Evolutionary conservation across 2,797 vertebrate species (phyloP).

Genomic region (Eospalax fontanierii): DNA sequence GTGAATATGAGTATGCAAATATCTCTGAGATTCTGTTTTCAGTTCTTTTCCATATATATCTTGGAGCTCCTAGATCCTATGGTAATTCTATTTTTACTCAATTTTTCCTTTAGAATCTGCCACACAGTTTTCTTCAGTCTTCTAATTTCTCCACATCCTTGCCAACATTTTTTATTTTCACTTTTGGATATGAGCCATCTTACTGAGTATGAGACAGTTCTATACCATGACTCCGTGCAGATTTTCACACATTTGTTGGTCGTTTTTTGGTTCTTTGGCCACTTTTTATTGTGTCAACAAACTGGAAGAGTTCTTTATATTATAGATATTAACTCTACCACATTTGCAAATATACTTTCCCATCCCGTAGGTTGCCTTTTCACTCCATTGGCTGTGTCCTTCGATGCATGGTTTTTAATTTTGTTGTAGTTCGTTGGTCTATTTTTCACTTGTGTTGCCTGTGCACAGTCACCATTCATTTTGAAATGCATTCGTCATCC

Average conservation of each 20-base stretch:
- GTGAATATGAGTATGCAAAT: neutral
- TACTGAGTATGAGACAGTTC: neutral
- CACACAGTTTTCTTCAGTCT: neutral
- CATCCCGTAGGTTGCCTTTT: neutral
- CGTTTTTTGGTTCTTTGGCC: neutral
- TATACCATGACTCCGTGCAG: neutral
- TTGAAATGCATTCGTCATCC: slow-evolving; percentile 9
- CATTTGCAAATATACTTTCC: neutral
- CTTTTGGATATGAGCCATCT: neutral
- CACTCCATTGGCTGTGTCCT: neutral
- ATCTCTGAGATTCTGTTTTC: slow-evolving; percentile 6
- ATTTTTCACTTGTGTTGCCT: neutral
- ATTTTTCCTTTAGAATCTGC: neutral
- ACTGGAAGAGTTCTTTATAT: slow-evolving; percentile 10
- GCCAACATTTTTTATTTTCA: neutral
- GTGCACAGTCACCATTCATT: neutral
- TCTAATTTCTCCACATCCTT: slow-evolving; percentile 13
- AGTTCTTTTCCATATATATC: slow-evolving; percentile 18
- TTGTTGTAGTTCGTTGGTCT: neutral
- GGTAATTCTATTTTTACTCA: slow-evolving; percentile 1
- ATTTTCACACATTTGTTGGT: neutral
- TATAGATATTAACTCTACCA: neutral
- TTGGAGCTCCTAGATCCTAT: slow-evolving; percentile 13
- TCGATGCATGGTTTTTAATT: slow-evolving; percentile 18
- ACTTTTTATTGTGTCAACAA: slow-evolving; percentile 8